These are phyloP conservation scores for Gila orcuttii DNA, from an alignment of 2,113 vertebrate genomes.

Conservation along the genomic window DNA sequence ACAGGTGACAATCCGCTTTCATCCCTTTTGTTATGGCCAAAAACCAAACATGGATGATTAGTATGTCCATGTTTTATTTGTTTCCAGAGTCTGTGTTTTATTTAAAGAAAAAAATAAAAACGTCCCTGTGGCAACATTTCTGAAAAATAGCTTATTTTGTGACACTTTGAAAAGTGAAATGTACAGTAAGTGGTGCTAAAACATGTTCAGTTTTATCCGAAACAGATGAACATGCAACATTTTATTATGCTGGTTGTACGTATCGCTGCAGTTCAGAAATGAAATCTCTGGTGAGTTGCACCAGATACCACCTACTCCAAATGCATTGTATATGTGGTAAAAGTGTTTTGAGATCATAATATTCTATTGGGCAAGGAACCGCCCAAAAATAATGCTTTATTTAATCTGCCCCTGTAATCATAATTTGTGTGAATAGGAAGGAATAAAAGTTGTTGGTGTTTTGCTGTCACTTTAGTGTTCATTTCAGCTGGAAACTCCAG, in stretches of 20 bases:
- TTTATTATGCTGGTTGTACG: background rate
- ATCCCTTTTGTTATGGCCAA: background rate
- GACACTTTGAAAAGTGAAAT: background rate
- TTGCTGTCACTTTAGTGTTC: background rate
- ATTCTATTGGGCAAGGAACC: background rate
- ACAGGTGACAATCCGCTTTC: slow-evolving; percentile 21
- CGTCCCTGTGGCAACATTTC: background rate
- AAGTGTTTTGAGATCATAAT: background rate
- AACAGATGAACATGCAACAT: background rate
- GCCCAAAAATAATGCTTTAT: background rate
- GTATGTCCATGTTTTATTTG: background rate
- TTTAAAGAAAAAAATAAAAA: background rate
- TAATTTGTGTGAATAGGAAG: background rate
- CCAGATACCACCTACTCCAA: background rate
- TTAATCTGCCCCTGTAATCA: background rate
- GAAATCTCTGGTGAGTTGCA: background rate
- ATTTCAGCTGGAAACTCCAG: background rate
- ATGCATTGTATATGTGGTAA: background rate
- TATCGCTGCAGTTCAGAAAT: background rate
- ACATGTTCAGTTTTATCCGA: background rate
- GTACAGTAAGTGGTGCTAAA: background rate
- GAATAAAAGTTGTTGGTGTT: background rate
- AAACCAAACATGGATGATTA: background rate
- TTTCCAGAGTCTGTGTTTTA: background rate
- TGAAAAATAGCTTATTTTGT: background rate